These are phyloP conservation scores for Tinamus major DNA, from an alignment of 2,797 vertebrate genomes.

Conservation along the genomic window DNA sequence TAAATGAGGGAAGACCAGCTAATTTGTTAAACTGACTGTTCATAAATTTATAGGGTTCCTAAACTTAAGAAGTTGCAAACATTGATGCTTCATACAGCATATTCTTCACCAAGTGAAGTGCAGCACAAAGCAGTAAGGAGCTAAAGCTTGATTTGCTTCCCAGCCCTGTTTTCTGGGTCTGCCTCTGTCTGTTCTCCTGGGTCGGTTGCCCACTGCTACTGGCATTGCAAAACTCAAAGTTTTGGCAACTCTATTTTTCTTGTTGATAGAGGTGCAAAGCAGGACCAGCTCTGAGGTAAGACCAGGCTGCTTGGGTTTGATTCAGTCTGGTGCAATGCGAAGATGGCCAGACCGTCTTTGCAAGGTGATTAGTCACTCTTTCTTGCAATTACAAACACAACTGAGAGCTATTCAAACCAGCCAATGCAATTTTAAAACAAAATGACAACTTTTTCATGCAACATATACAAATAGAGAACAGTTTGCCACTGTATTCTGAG, in stretches of 20 bases:
- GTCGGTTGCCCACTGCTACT: not conserved
- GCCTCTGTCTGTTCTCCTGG: not conserved
- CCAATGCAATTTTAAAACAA: slow-evolving; percentile 42
- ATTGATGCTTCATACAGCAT: not conserved
- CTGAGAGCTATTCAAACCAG: slow-evolving; percentile 2
- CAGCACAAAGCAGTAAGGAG: not conserved
- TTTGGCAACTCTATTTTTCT: not conserved
- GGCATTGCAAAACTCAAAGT: not conserved
- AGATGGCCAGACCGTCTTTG: not conserved
- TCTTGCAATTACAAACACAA: not conserved
- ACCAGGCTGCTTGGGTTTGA: not conserved
- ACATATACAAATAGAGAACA: not conserved
- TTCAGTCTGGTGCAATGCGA: not conserved
- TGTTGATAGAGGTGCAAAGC: not conserved
- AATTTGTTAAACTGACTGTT: not conserved
- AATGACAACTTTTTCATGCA: not conserved
- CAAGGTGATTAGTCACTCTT: slow-evolving; percentile 47
- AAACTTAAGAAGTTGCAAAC: too few relatives aligned
- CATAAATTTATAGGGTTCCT: too few relatives aligned
- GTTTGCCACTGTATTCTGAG: not conserved
- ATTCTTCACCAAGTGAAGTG: not conserved
- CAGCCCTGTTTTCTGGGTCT: rapidly evolving
- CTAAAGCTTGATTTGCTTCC: not conserved
- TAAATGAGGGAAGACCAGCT: not conserved
- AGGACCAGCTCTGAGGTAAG: not conserved